A percentile compares a stretch with the other conserved stretches of the same genome.
phyloP scores from a whole-genome alignment of 2,797 vertebrate genomes.

The Acanthopagrus latus region DNA sequence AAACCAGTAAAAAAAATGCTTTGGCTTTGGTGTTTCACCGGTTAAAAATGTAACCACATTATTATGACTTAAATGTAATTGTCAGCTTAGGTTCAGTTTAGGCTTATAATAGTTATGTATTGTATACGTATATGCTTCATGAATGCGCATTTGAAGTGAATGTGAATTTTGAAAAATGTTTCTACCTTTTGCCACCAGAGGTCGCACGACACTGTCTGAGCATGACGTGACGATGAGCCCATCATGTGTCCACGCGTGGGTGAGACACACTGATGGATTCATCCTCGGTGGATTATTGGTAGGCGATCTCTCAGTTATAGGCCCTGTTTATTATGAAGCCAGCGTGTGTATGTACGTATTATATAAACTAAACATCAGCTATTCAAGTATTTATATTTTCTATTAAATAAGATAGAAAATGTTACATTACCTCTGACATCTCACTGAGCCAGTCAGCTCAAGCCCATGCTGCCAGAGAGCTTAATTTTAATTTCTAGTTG shows the following conservation, averaged over 20 bases:
- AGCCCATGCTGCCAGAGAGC: neutral
- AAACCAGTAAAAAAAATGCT: neutral
- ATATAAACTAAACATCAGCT: neutral
- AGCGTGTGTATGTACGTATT: neutral
- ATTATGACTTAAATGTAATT: no score
- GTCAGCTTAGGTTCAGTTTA: no score
- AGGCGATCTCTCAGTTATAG: neutral
- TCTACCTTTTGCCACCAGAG: slow-evolving; percentile 49
- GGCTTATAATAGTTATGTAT: no score
- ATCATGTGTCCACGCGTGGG: no score
- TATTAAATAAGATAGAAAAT: neutral
- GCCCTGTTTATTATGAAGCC: neutral
- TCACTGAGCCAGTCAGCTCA: neutral
- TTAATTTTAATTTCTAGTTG: neutral
- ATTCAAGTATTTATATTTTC: neutral
- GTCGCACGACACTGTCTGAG: slow-evolving; percentile 20
- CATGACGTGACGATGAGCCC: neutral
- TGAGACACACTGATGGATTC: neutral
- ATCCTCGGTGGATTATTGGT: neutral
- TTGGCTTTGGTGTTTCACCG: neutral
- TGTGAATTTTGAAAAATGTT: neutral
- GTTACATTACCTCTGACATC: neutral
- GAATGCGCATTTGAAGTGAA: neutral
- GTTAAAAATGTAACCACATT: neutral
- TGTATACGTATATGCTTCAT: neutral